Evolutionary conservation across 2,888 invertebrate species (phyloP), one percentile per base, ranked within the genome.

Genomic region (Pharmacophagus antenor): DNA sequence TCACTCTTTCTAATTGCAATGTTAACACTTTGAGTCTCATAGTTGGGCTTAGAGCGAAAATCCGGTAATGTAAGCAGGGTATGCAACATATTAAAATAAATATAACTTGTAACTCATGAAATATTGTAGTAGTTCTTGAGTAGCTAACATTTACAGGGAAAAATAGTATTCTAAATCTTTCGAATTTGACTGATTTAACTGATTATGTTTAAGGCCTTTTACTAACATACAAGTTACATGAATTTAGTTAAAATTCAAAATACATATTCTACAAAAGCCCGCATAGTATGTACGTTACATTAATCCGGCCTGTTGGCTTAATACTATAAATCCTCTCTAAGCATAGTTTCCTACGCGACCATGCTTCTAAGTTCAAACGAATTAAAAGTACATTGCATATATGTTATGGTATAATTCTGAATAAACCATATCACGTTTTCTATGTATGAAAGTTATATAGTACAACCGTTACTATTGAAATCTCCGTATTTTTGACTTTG

Each of bases 291-390:
- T 44, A 18, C 42, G 18, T 44, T 44, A 53, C 53, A 44, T 53
- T 53, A 53, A 53, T 53, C 53, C 53, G 53, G 42, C 42, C 53
- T 42, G 53, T 53, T 53, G 44, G 42, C 53, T 53, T 53, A 42
- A 53, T 53, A 25, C 42, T 20, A 44, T 44, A 44, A 44, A 44
- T 44, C 42, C 18, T 18, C 10, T 44, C 7, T 44, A 25, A 47
- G 17, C 47, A 47, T 47, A 47, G 47, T n/a, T 47, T 21, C 37
- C 20, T 44, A 44, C 42, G 42, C 42, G 18, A n/a, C 42, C 47
- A 22, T 21, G 2, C 22, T 2, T 15, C 22, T 15, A n/a, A 47
- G 47, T 15, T 44, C 18, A 44, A 20, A 47, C 10, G 22, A 47
- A 22, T 47, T 47, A 18, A 22, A 22, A 12, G 21, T 22, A 47